phyloP scores from a whole-genome alignment of 2,888 invertebrate genomes.

The Saturnia japonica region DNA sequence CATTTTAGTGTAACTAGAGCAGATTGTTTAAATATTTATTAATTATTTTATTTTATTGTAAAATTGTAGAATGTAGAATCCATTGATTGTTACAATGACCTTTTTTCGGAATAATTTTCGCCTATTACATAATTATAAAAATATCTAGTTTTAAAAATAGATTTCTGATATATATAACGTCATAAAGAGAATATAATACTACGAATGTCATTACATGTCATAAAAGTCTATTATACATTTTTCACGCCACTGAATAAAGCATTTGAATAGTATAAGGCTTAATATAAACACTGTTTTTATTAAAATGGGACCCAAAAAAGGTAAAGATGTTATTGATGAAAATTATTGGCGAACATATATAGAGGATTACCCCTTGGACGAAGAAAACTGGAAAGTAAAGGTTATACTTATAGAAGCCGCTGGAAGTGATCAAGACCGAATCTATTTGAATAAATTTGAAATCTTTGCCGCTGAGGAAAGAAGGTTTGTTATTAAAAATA shows the following conservation, averaged over 20 bases:
- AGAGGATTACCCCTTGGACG: slow-evolving; percentile 57
- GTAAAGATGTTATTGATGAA: slow-evolving; percentile 46
- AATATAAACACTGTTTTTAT: background rate
- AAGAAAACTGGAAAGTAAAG: slow-evolving; percentile 62
- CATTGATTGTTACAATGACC: no score
- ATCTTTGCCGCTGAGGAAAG: slow-evolving; percentile 63
- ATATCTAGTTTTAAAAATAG: background rate
- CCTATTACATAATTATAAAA: background rate
- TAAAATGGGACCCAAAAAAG: slow-evolving; percentile 62
- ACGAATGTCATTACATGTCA: background rate
- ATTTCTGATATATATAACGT: no score
- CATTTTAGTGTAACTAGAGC: no score
- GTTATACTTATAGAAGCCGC: slow-evolving; percentile 69
- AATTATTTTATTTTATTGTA: no score
- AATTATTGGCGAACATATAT: slow-evolving; percentile 58
- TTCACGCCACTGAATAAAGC: background rate
- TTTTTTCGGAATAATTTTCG: no score
- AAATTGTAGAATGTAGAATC: no score
- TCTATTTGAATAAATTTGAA: slow-evolving; percentile 71
- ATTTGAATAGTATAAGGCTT: background rate
- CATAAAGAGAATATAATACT: no score
- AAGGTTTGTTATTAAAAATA: slow-evolving; percentile 73
- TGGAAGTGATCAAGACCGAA: slow-evolving; percentile 67
- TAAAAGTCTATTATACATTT: background rate
- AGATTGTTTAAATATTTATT: no score